These are phyloP conservation scores for Rafetus swinhoei DNA, from an alignment of 2,113 vertebrate species.

Conservation along the genomic window DNA sequence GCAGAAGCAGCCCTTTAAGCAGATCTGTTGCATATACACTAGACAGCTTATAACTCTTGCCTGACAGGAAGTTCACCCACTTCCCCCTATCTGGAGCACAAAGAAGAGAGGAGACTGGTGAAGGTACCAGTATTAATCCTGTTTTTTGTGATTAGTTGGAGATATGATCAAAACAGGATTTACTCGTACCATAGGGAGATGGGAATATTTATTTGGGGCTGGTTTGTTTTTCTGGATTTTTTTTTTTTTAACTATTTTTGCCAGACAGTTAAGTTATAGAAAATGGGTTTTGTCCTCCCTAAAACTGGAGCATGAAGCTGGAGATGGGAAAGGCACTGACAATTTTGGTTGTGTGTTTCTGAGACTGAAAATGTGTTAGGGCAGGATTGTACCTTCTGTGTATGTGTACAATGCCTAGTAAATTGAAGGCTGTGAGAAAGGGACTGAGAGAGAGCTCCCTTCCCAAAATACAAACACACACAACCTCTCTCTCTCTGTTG, in stretches of 20 bases:
- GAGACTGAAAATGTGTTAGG: background rate
- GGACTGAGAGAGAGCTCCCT: background rate
- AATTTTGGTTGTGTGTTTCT: background rate
- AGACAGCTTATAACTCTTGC: background rate
- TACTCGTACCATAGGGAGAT: background rate
- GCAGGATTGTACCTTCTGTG: background rate
- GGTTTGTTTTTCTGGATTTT: background rate
- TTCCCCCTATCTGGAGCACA: background rate
- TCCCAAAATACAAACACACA: background rate
- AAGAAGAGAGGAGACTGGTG: background rate
- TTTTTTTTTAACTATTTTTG: background rate
- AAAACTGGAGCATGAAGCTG: accelerated
- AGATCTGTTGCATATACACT: accelerated
- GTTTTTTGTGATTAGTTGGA: background rate
- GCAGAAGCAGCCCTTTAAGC: background rate
- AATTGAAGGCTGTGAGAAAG: background rate
- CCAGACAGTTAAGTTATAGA: background rate
- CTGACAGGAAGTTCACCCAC: background rate
- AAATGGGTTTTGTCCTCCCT: background rate
- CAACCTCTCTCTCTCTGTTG: no score
- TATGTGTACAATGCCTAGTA: background rate
- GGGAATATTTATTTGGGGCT: background rate
- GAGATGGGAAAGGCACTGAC: background rate
- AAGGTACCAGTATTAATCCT: background rate
- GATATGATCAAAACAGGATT: background rate